phyloP scores from a whole-genome alignment of 2,797 vertebrate species.

The Cyclura pinguis region DNA sequence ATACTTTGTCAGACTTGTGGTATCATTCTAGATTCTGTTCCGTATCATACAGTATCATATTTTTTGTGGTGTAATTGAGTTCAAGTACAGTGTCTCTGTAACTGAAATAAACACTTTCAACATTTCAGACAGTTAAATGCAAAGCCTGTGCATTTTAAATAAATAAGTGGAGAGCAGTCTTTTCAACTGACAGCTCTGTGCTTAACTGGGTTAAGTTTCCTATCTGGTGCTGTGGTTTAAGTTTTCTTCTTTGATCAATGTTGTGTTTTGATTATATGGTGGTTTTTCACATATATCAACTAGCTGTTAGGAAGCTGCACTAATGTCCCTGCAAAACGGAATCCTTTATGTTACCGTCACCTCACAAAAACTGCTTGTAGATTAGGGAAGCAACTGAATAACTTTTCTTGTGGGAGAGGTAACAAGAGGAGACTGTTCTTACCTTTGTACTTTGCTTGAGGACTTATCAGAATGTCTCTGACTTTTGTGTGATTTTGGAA shows the following conservation, averaged over 20 bases:
- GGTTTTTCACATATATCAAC: conserved; percentile 78
- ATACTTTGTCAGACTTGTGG: neutral
- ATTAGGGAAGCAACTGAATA: neutral
- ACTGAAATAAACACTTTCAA: conserved; percentile 66
- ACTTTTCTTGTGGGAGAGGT: neutral
- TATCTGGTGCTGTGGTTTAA: conserved; percentile 62
- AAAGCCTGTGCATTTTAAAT: conserved; percentile 24
- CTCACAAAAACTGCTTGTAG: neutral
- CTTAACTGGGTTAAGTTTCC: conserved; percentile 64
- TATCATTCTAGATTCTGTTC: neutral
- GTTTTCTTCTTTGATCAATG: conserved; percentile 77
- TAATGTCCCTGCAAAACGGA: conserved; percentile 57
- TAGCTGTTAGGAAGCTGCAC: conserved; percentile 79
- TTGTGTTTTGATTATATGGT: conserved; percentile 71
- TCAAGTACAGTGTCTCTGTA: conserved; percentile 65
- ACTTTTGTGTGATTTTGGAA: neutral
- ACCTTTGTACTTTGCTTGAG: too few relatives aligned
- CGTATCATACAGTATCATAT: conserved; percentile 27
- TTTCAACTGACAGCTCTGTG: conserved; percentile 22
- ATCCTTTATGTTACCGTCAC: neutral
- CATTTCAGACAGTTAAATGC: conserved; percentile 22
- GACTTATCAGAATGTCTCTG: too few relatives aligned
- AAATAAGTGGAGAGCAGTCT: neutral
- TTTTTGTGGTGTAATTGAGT: conserved; percentile 58
- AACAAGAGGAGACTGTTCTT: neutral